phyloP scores from a whole-genome alignment of 2,888 invertebrate genomes.

The Hypselothyrea guttata region DNA sequence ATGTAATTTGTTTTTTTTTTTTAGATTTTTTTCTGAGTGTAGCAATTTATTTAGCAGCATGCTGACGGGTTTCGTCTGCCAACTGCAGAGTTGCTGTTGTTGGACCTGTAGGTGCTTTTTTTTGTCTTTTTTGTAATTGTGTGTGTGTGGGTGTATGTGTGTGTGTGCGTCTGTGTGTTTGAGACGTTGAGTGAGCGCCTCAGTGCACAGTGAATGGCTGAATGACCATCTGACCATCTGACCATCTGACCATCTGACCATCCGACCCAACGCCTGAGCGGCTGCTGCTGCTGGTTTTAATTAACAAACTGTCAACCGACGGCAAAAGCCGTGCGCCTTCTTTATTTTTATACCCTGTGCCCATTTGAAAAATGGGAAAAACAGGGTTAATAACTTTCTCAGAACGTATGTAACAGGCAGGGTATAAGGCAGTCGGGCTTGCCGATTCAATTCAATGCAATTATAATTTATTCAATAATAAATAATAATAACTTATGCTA shows the following conservation, averaged over 20 bases:
- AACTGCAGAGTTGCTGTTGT: conserved; percentile 26
- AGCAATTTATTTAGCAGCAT: conserved; percentile 50
- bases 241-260: no score
- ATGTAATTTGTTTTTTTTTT: no score
- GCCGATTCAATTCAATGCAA: no score
- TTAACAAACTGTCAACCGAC: conserved; percentile 74
- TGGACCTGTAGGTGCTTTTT: no score
- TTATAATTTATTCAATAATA: no score
- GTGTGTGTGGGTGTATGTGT: conserved; percentile 8
- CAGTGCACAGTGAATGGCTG: conserved; percentile 42
- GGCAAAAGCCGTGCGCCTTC: conserved; percentile 29
- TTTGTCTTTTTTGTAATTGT: conserved; percentile 1
- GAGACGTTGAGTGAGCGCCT: conserved; percentile 72
- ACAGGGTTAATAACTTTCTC: no score
- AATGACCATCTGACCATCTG: background rate
- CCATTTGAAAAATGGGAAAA: no score
- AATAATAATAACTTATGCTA: no score
- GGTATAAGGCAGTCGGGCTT: no score
- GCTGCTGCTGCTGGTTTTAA: conserved; percentile 74
- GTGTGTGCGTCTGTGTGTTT: conserved; percentile 35
- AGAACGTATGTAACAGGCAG: no score
- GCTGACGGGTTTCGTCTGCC: conserved; percentile 45
- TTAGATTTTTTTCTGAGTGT: conserved; percentile 3
- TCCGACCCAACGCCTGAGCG: conserved; percentile 24
- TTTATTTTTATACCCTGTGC: no score